Evolutionary conservation across 2,888 invertebrate genomes (phyloP).

Genomic region (Eurytoma adleriae): DNA sequence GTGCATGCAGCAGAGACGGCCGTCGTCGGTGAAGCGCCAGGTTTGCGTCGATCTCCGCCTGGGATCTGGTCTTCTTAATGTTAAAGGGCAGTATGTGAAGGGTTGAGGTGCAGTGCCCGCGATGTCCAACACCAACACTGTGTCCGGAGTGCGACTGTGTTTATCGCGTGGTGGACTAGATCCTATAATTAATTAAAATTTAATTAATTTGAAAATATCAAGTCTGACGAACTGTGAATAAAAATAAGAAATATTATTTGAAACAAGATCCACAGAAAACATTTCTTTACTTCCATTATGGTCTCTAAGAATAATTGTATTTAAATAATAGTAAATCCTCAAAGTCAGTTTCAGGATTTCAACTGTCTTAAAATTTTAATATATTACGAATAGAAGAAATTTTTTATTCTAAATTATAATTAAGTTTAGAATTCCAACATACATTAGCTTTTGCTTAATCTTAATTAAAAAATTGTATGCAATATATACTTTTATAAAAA

Average conservation of each 20-base stretch:
- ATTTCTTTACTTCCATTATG: no score
- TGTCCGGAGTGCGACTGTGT: conserved; percentile 70
- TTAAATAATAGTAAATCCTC: conserved; percentile 8
- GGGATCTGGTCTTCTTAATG: conserved; percentile 89
- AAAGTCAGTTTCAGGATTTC: not conserved
- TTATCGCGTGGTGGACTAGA: conserved; percentile 76
- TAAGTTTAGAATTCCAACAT: no score
- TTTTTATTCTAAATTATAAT: no score
- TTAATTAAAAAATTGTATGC: no score
- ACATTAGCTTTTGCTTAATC: no score
- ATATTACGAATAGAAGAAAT: no score
- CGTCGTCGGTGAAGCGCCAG: conserved; percentile 92
- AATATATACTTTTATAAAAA: no score
- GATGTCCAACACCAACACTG: conserved; percentile 89
- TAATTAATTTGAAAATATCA: not conserved
- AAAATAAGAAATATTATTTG: no score
- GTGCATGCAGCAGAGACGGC: conserved; percentile 91
- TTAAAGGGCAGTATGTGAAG: conserved; percentile 84
- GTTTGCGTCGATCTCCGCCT: conserved; percentile 93
- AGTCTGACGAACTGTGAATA: not conserved
- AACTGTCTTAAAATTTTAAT: no score
- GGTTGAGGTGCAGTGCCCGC: conserved; percentile 93
- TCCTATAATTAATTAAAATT: conserved; percentile 61
- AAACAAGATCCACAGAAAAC: no score
- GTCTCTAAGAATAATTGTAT: no score